Conservation (phyloP, 2,797 vertebrate species). For the Sparus aurata region DNA sequence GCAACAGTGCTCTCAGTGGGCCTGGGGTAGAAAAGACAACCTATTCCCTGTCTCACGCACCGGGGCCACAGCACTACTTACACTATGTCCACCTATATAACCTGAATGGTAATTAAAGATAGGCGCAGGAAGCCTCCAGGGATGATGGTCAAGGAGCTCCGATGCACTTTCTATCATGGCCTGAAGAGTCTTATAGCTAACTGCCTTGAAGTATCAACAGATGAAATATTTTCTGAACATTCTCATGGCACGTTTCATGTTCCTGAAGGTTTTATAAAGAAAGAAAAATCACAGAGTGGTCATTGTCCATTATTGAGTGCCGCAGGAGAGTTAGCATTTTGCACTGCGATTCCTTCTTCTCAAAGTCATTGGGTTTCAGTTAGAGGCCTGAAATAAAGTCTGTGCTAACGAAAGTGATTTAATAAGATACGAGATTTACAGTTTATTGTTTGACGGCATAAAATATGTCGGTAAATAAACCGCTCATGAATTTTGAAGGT, state of each 20-base stretch:
- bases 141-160: constrained; percentile 70
- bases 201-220: constrained; percentile 26
- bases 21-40: constrained; percentile 49
- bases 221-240: constrained; percentile 27
- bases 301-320: not conserved
- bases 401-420: too few species aligned
- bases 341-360: too few species aligned
- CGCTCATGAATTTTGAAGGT: too few species aligned
- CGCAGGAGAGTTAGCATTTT: too few species aligned
- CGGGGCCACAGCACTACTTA: constrained; percentile 69
- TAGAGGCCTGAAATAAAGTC: too few species aligned
- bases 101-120: constrained; percentile 67
- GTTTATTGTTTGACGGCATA: too few species aligned
- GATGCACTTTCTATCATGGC: constrained; percentile 55
- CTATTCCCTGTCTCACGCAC: constrained; percentile 45
- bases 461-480: too few species aligned
- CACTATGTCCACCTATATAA: constrained; percentile 64
- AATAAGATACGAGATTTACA: too few species aligned
- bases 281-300: not conserved
- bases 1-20: constrained; percentile 36
- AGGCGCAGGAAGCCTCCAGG: constrained; percentile 59
- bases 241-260: not conserved
- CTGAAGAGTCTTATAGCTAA: constrained; percentile 43
- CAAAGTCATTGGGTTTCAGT: too few species aligned
- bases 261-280: not conserved